Conservation (phyloP, 2,113 vertebrate genomes). For the Cichladusa arquata region DNA sequence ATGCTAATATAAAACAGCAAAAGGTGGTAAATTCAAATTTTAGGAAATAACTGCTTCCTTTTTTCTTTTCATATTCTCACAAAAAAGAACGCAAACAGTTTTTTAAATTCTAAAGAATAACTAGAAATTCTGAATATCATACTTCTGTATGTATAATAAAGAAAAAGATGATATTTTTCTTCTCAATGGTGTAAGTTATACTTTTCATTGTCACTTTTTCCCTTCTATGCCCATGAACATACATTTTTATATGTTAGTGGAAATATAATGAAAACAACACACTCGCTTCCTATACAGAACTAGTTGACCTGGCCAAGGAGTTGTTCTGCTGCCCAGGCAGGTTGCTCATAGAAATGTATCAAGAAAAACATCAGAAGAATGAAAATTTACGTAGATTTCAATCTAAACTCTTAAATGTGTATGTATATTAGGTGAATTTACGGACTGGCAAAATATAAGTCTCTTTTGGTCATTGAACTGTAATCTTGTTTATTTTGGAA, state of each 20-base stretch:
- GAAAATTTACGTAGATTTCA: neutral
- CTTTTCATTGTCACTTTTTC: neutral
- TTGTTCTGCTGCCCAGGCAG: neutral
- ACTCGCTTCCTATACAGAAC: neutral
- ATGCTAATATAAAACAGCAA: neutral
- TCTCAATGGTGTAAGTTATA: neutral
- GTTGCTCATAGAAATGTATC: accelerated
- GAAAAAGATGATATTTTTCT: neutral
- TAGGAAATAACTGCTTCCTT: neutral
- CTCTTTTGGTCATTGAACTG: neutral
- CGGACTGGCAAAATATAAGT: neutral
- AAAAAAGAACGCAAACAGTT: neutral
- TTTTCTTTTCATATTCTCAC: neutral
- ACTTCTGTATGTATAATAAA: neutral
- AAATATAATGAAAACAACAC: neutral
- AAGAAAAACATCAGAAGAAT: neutral
- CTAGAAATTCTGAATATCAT: neutral
- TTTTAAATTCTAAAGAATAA: neutral
- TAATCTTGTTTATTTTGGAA: neutral
- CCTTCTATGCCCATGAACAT: neutral
- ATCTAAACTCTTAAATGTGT: neutral
- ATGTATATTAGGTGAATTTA: neutral
- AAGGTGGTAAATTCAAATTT: neutral
- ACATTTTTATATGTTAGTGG: neutral
- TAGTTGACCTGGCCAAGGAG: neutral